A percentile compares a stretch with the other conserved stretches of the same genome.
Evolutionary conservation across 2,797 vertebrate species (phyloP).

Genomic region (Lagorchestes hirsutus): DNA sequence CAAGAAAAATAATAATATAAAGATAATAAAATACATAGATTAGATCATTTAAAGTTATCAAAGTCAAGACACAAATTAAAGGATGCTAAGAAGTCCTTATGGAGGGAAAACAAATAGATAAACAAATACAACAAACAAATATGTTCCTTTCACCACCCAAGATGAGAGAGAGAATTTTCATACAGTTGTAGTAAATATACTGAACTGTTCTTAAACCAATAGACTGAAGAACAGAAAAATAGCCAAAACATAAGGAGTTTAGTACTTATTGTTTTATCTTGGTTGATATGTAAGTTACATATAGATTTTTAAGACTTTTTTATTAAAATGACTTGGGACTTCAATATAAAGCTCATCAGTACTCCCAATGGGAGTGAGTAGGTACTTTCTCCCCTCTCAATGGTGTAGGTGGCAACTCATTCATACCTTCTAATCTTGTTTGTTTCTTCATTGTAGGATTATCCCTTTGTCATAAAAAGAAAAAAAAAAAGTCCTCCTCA

Average conservation of each 20-base stretch:
- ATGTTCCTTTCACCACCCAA: not conserved
- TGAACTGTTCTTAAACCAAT: slow-evolving; percentile 45
- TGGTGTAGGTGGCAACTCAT: not conserved
- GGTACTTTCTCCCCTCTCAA: not conserved
- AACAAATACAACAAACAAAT: slow-evolving; percentile 4
- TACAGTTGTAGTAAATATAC: not conserved
- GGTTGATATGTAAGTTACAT: not conserved
- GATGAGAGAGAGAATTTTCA: not conserved
- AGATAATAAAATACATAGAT: slow-evolving; percentile 25
- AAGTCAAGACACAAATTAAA: not conserved
- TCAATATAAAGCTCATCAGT: not conserved
- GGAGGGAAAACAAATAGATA: not conserved
- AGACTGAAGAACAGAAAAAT: not conserved
- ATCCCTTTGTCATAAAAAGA: not conserved
- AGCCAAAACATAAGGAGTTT: not conserved
- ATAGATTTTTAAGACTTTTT: not conserved
- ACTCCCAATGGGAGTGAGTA: not conserved
- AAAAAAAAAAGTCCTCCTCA: not conserved
- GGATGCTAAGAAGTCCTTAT: slow-evolving; percentile 20
- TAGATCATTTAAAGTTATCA: not conserved
- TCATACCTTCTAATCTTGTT: not conserved
- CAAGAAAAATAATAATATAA: not conserved
- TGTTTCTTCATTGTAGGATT: not conserved
- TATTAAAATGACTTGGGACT: not conserved
- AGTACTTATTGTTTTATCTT: not conserved